Conservation (phyloP, 2,113 vertebrate species). For the Phycodurus eques region DNA sequence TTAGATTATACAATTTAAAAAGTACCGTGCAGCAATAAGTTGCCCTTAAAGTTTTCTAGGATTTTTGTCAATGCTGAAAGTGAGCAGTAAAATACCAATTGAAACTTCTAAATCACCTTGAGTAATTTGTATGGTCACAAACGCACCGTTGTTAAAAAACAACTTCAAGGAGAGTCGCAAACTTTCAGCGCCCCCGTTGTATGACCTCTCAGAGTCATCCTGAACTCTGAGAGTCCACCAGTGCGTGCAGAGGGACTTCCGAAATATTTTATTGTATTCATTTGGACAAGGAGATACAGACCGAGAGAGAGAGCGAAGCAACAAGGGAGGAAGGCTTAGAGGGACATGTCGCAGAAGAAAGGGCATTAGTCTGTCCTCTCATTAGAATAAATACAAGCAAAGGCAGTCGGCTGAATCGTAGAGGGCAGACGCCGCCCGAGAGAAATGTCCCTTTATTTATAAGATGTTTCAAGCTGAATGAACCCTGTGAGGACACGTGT, state of each 20-base stretch:
- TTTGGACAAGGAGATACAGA: slow-evolving; percentile 65
- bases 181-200: slow-evolving; percentile 52
- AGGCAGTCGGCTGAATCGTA: slow-evolving; percentile 29
- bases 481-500: slow-evolving; percentile 12
- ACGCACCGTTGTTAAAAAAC: slow-evolving; percentile 39
- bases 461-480: slow-evolving; percentile 21
- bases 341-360: slow-evolving; percentile 28
- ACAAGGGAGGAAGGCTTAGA: slow-evolving; percentile 38
- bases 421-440: slow-evolving; percentile 14
- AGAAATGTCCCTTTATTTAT: slow-evolving; percentile 21
- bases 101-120: slow-evolving; percentile 34
- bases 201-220: slow-evolving; percentile 42
- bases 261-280: slow-evolving; percentile 82
- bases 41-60: not conserved
- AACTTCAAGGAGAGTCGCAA: slow-evolving; percentile 49
- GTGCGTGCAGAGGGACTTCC: slow-evolving; percentile 63
- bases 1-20: too few species aligned
- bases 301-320: slow-evolving; percentile 36
- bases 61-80: slow-evolving; percentile 32
- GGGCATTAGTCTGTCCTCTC: slow-evolving; percentile 36
- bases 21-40: not conserved
- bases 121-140: slow-evolving; percentile 41
- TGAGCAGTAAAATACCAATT: slow-evolving; percentile 25
- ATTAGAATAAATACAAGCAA: slow-evolving; percentile 55
- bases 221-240: slow-evolving; percentile 54